Percentiles rank a stretch among this genome's conserved stretches.
Evolutionary conservation across 2,113 vertebrate genomes (phyloP).

Genomic region (Odontophorus gujanensis): DNA sequence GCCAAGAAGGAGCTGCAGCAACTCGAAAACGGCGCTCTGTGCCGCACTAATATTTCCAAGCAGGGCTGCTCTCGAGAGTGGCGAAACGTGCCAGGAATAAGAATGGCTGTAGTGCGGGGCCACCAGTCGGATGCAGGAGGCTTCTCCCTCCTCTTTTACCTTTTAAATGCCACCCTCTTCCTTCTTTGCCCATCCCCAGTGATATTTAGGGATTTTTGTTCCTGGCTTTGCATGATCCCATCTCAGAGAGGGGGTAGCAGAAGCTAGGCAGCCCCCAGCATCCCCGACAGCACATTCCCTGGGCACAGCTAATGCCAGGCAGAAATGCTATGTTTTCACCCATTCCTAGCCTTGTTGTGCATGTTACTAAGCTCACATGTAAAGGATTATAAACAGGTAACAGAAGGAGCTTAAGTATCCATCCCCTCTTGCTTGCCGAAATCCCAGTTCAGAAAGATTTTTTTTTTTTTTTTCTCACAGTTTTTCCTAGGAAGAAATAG

Average conservation of each 20-base stretch:
- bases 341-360: background rate
- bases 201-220: background rate
- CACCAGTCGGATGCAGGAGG: conserved; percentile 23
- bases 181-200: background rate
- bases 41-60: conserved; percentile 66
- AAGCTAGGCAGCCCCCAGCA: background rate
- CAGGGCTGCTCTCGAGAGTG: conserved; percentile 47
- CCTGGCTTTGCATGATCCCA: background rate
- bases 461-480: background rate
- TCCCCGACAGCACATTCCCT: too few relatives aligned
- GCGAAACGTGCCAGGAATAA: conserved; percentile 68
- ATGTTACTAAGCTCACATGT: rapidly evolving
- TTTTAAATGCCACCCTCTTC: conserved; percentile 21
- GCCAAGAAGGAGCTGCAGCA: conserved; percentile 70
- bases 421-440: background rate
- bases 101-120: conserved; percentile 1
- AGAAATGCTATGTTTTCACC: background rate
- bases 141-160: conserved; percentile 11
- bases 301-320: background rate
- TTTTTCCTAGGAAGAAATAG: background rate
- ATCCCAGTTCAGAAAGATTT: background rate
- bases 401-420: background rate
- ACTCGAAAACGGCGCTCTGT: conserved; percentile 67
- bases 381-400: background rate
- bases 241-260: background rate